Base-by-base conservation (phyloP, 2,888 invertebrate species). In the Masnerella sp. region DNA sequence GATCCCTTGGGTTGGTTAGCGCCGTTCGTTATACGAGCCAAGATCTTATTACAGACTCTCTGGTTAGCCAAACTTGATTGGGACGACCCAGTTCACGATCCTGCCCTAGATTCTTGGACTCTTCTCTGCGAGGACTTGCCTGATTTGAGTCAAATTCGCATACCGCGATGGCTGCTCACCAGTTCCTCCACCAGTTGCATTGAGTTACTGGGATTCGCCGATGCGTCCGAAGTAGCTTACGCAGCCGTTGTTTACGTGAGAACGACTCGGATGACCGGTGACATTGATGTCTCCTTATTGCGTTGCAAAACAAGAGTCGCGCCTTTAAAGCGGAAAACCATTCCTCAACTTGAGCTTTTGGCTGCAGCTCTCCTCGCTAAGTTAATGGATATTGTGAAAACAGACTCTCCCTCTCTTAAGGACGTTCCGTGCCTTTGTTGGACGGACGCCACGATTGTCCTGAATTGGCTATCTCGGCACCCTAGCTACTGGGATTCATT, bases 241-340 rank as follows among this genome's bases (percentile, higher is more conserved):
- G 34, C 43, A n/a, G 25, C 14, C 11, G 54, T 56, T n/a, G 4
- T 38, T 20, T 36, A 8, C n/a, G n/a, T n/a, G n/a, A n/a, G n/a
- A n/a, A n/a, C n/a, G n/a, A n/a, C n/a, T n/a, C n/a, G n/a, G n/a
- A 7, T 2, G 12, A 45, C 34, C 38, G 64, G 52, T 0, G 34
- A 40, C 2, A 15, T 62, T 5, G 20, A 12, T 1, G 12, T 15
- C 1, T 49, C 49, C 0, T 12, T 62, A 3, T 9, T 62, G 2
- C 30, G 14, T 2, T 5, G 62, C 32, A 62, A 62, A 49, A 58
- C 58, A 2, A 58, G 34, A 32, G 58, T 58, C 7, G 58, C 58
- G 2, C 58, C 43, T 8, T n/a, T 59, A 5, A 59, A 59, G 17
- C 28, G 14, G 17, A 30, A 9, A 5, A 47, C 49, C 1, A 59